Evolutionary conservation across 2,888 invertebrate species (phyloP).

Genomic region (Napeogenes inachia): DNA sequence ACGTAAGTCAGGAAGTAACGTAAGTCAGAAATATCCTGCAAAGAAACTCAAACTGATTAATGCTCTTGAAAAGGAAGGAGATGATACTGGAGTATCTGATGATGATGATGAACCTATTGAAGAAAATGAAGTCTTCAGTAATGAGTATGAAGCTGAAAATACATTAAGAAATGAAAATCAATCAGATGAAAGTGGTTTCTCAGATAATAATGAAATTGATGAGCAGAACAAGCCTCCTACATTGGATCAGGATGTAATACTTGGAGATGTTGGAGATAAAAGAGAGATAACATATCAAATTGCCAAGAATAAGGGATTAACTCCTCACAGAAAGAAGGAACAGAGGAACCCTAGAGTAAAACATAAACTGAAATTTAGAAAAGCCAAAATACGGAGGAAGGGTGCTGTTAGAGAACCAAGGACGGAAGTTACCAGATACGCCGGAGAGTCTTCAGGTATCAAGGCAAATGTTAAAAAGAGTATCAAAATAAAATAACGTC

Average conservation of each 20-base stretch:
- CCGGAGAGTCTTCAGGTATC: slow-evolving; percentile 96
- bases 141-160: slow-evolving; percentile 13
- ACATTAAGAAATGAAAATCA: slow-evolving; percentile 45
- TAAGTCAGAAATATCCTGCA: slow-evolving; percentile 41
- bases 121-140: slow-evolving; percentile 55
- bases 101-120: slow-evolving; percentile 55
- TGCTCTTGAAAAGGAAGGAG: slow-evolving; percentile 58
- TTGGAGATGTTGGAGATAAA: slow-evolving; percentile 75
- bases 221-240: slow-evolving; percentile 55
- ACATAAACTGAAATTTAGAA: slow-evolving; percentile 93
- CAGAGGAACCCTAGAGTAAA: slow-evolving; percentile 96
- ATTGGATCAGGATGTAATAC: slow-evolving; percentile 45
- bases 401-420: slow-evolving; percentile 93
- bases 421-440: slow-evolving; percentile 88
- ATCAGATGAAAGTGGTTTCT: slow-evolving; percentile 68
- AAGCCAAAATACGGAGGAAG: slow-evolving; percentile 94
- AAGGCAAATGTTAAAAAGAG: slow-evolving; percentile 92
- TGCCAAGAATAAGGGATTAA: slow-evolving; percentile 96
- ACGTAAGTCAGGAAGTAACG: slow-evolving; percentile 49
- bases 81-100: slow-evolving; percentile 67
- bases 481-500: slow-evolving; percentile 85
- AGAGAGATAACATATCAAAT: slow-evolving; percentile 95
- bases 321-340: slow-evolving; percentile 93
- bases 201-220: slow-evolving; percentile 62
- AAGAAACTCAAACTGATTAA: slow-evolving; percentile 66